Percentiles rank a stretch among this genome's conserved stretches.
These are phyloP conservation scores for Drosophila subquinaria DNA, from an alignment of 2,888 invertebrate species.

Conservation along the genomic window DNA sequence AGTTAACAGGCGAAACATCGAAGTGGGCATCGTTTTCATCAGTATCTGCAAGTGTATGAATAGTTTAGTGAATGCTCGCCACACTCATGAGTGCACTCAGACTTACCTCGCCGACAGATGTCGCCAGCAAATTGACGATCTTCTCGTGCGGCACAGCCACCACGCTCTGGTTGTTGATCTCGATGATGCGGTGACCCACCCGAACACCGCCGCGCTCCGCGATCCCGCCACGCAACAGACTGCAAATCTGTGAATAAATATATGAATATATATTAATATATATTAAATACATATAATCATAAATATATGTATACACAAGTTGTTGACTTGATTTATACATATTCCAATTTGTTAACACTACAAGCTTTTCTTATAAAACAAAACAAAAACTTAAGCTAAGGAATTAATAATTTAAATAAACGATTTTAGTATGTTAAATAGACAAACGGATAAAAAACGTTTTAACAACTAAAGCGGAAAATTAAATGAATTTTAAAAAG, in stretches of 20 bases:
- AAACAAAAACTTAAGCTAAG: no score
- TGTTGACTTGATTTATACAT: no score
- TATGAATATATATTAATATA: neutral
- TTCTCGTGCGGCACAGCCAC: slow-evolving; percentile 99
- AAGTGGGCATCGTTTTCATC: slow-evolving; percentile 99
- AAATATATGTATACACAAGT: no score
- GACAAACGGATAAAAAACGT: no score
- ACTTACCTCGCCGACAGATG: slow-evolving; percentile 98
- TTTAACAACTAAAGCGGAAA: no score
- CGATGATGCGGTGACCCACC: slow-evolving; percentile 99
- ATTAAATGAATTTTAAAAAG: no score
- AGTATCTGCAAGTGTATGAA: slow-evolving; percentile 90
- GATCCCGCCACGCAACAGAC: slow-evolving; percentile 98
- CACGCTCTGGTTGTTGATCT: slow-evolving; percentile 99
- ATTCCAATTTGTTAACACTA: no score
- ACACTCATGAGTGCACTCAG: neutral
- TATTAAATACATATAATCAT: no score
- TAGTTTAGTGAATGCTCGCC: no score
- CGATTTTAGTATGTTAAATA: no score
- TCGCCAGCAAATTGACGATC: slow-evolving; percentile 99
- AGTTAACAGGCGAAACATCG: slow-evolving; percentile 99
- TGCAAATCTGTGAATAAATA: slow-evolving; percentile 92
- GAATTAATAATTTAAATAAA: no score
- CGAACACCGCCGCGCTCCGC: slow-evolving; percentile 99
- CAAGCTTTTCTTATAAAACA: no score